These are phyloP conservation scores for Ellobius talpinus DNA, from an alignment of 2,113 vertebrate genomes.

Conservation along the genomic window DNA sequence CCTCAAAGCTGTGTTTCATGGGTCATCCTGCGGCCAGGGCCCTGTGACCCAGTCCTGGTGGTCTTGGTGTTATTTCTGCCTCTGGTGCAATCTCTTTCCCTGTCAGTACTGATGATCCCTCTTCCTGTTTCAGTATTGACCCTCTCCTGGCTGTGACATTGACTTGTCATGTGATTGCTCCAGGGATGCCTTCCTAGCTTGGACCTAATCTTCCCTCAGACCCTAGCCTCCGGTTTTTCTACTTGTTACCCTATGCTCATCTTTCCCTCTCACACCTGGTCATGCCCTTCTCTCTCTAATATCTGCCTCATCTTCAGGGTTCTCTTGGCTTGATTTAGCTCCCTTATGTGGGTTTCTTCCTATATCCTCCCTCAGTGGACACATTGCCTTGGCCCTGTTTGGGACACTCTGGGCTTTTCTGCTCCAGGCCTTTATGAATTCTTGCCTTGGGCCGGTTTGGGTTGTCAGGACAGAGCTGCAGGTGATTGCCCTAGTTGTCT, in stretches of 20 bases:
- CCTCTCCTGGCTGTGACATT: rapidly evolving
- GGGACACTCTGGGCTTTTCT: neutral
- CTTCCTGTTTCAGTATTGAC: neutral
- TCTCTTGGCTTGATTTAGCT: neutral
- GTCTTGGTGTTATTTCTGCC: neutral
- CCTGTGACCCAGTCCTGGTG: neutral
- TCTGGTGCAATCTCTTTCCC: neutral
- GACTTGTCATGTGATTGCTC: neutral
- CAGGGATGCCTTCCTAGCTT: neutral
- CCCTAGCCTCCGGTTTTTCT: rapidly evolving
- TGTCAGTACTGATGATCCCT: rapidly evolving
- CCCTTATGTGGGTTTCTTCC: neutral
- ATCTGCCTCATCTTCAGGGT: neutral
- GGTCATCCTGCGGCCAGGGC: neutral
- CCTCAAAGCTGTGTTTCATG: rapidly evolving
- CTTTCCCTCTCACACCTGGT: too few species aligned
- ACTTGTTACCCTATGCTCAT: rapidly evolving
- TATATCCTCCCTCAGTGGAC: neutral
- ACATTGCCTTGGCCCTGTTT: neutral
- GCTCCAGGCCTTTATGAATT: neutral
- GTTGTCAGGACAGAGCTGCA: too few species aligned
- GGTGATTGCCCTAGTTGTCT: neutral
- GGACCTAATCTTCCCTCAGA: too few species aligned
- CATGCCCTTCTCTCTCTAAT: rapidly evolving
- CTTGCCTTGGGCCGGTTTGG: too few species aligned